Evolutionary conservation across 1,140 invertebrate species (phyloP).

Genomic region (Drosophila tsacasi): DNA sequence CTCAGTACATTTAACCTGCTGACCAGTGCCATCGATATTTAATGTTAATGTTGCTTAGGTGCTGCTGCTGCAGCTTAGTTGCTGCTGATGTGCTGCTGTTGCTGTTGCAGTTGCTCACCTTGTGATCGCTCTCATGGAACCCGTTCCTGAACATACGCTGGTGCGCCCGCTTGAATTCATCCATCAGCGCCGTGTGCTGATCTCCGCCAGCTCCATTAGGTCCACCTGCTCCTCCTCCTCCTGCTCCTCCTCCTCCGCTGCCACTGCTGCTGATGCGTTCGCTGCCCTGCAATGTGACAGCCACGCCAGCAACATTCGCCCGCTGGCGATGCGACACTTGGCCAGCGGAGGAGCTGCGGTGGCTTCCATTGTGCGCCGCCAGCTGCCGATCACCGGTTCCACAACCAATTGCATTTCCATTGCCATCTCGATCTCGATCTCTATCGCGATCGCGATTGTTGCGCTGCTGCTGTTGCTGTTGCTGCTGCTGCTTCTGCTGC

Average conservation of each 20-base stretch:
- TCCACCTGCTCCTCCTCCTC: constrained; percentile 7
- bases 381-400: constrained; percentile 34
- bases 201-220: constrained; percentile 85
- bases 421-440: constrained; percentile 29
- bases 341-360: constrained; percentile 31
- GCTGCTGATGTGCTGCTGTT: constrained; percentile 43
- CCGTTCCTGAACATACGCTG: constrained; percentile 91
- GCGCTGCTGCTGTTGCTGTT: constrained; percentile 28
- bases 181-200: constrained; percentile 91
- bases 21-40: constrained; percentile 2
- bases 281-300: constrained; percentile 47
- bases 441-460: constrained; percentile 44
- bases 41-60: constrained; percentile 37
- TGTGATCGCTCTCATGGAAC: constrained; percentile 83
- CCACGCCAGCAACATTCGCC: constrained; percentile 49
- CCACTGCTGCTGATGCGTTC: constrained; percentile 54
- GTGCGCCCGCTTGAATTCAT: constrained; percentile 94
- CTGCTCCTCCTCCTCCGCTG: neutral
- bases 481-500: constrained; percentile 28
- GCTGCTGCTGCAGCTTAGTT: constrained; percentile 61
- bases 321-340: constrained; percentile 64
- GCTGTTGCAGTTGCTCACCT: constrained; percentile 67
- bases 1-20: neutral
- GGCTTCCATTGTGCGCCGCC: constrained; percentile 50
- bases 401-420: constrained; percentile 19